These are phyloP conservation scores for Lordiphosa fenestrarum DNA, from an alignment of 2,888 invertebrate genomes.

Conservation along the genomic window DNA sequence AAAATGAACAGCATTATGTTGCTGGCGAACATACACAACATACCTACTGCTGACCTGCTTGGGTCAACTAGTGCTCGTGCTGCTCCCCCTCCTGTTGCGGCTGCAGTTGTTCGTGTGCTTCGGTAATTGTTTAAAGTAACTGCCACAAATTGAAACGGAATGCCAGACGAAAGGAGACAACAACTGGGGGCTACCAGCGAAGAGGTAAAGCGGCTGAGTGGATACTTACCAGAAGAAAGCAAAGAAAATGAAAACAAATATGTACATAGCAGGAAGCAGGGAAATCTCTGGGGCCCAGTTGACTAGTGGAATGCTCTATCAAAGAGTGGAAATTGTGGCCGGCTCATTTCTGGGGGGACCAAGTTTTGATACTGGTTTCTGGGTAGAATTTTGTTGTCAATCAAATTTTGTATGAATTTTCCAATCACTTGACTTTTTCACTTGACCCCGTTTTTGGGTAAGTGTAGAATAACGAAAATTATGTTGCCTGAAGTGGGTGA, in stretches of 20 bases:
- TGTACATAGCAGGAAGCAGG: too few relatives aligned
- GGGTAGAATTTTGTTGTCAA: too few relatives aligned
- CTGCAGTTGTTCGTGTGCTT: constrained; percentile 46
- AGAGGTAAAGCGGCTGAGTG: background rate
- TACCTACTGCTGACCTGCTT: constrained; percentile 1
- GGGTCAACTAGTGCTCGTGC: constrained; percentile 9
- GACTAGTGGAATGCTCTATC: too few relatives aligned
- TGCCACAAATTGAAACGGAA: constrained; percentile 42
- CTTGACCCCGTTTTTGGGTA: background rate
- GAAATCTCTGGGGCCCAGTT: too few relatives aligned
- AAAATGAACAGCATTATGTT: too few relatives aligned
- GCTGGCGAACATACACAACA: too few relatives aligned
- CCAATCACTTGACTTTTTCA: background rate
- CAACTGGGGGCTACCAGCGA: constrained; percentile 3
- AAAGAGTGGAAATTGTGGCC: too few relatives aligned
- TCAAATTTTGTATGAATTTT: too few relatives aligned
- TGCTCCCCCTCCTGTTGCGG: constrained; percentile 10
- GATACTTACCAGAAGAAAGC: constrained; percentile 2
- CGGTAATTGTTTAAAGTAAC: constrained; percentile 64
- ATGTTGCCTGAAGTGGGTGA: constrained; percentile 14
- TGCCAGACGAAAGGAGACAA: constrained; percentile 11
- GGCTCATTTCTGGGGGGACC: too few relatives aligned
- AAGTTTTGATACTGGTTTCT: too few relatives aligned
- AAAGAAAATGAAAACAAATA: background rate
- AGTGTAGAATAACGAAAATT: constrained; percentile 17